Base-by-base conservation (phyloP, 2,888 invertebrate species). In the Folsomia candida region DNA sequence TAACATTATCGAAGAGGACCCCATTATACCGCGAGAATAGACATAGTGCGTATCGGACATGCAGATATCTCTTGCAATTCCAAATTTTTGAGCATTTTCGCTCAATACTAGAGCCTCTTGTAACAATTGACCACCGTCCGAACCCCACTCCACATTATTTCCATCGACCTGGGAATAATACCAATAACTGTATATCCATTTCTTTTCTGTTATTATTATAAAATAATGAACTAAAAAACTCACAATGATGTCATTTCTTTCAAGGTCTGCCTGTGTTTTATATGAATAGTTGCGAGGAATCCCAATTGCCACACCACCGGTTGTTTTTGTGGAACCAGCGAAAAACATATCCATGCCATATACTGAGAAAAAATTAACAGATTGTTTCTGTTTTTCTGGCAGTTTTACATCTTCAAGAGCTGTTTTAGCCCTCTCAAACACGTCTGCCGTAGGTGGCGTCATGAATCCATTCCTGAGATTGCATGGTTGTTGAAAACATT, bases 31-130 rank as follows among this genome's bases (percentile, higher is more conserved):
- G 75, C 90, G 88, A 60, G 87, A 81, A 1, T 88, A 82, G 1
- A 88, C 82, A 81, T 88, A 87, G 71, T 86, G 83, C 51, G 88
- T 88, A 74, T 88, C 85, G 1, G 87, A 82, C 83, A 88, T 87
- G 70, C 89, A 82, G 66, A 94, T 86, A 83, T 92, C 89, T 78
- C 89, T 86, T 70, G 91, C 92, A 27, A 94, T 88, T 0, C 90
- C 92, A 85, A 91, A 94, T 72, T 90, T 85, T 82, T 92, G 89
- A 11, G 91, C 93, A 74, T 89, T 88, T 74, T 91, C 90, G 18
- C 90, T 89, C n/a, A 94, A 81, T 2, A 91, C 83, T 28, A 93
- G 81, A 0, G 92, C 87, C 18, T 90, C 84, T 64, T 88, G 83
- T 59, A 94, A 84, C 68, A 87, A 82, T 77, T 87, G 82, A 0